Evolutionary conservation across 2,113 vertebrate species (phyloP), one percentile per base, ranked within the genome.

Genomic region (Ceyx margarethae): DNA sequence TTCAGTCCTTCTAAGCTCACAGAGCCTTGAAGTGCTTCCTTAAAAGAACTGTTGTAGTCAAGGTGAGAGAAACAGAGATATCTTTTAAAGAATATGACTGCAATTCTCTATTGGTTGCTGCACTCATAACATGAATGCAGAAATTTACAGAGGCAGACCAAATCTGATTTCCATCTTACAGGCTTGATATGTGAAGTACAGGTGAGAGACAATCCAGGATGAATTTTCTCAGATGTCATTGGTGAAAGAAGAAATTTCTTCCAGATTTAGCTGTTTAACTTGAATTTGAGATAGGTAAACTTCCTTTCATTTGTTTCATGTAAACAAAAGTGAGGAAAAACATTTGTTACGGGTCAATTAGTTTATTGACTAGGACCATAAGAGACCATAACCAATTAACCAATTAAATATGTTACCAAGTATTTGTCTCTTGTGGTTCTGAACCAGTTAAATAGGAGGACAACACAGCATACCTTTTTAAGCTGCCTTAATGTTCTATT

Each of bases 11-110:
- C 73, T 86, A 23, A 69, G 48, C n/a, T 81, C 57, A 53, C 75
- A 81, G 68, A 95, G 57, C 72, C 45, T 93, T 93, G 77, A 94
- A 95, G 61, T 50, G 26, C 22, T 81, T 90, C 64, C 71, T 91
- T 95, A 94, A 94, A 86, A 81, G 23, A 13, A 15, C 35, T 61
- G 60, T 40, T 82, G 60, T 79, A 74, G 37, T 56, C 35, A 68
- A 37, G 57, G 65, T 50, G 22, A 93, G 56, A 85, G 48, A 94
- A 93, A 58, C 26, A 83, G 54, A 79, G 17, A 7, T 48, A 23
- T 22, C 18, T 53, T 72, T 45, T 9, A 60, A 56, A 77, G 58
- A 62, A 25, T 51, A 61, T 6, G 5, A 26, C 13, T 51, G 3
- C 3, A 57, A 14, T 62, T 85, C 11, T 87, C 5, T 58, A 22